Evolutionary conservation across 64 coral and sea anemone species (phyloP).

Genomic region (Dendronephthya gigantea): DNA sequence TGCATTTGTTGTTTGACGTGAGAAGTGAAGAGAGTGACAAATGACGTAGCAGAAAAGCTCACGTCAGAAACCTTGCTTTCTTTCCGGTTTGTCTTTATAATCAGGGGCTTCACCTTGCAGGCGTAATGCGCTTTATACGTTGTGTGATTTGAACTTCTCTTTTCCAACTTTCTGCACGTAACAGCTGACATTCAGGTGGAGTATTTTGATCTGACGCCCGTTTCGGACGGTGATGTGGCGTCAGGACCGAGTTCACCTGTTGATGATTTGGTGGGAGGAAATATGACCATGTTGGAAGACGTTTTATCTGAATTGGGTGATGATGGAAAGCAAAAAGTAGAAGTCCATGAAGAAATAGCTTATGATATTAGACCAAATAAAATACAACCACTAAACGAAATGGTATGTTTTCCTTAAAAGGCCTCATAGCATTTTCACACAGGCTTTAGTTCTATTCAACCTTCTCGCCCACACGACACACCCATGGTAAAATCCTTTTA

Average conservation of each 20-base stretch:
- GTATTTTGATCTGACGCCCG: neutral
- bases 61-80: too few species aligned
- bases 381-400: constrained; percentile 61
- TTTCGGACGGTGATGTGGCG: neutral
- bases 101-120: neutral
- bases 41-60: too few species aligned
- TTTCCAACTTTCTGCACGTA: neutral
- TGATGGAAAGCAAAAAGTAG: constrained; percentile 36
- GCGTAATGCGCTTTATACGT: neutral
- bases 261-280: constrained; percentile 77
- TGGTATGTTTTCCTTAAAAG: constrained; percentile 35
- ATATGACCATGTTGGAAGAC: constrained; percentile 52
- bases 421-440: too few species aligned
- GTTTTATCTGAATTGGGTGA: constrained; percentile 49
- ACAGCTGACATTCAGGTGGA: neutral
- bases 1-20: too few species aligned
- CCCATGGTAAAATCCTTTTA: too few species aligned
- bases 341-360: constrained; percentile 44
- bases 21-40: too few species aligned
- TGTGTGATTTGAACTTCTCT: too few species aligned
- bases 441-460: too few species aligned
- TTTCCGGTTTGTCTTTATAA: neutral
- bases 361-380: constrained; percentile 61
- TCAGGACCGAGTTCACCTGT: constrained; percentile 37
- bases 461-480: too few species aligned